Conservation (phyloP, 1,140 invertebrate genomes). For the Calliphora vicina region DNA sequence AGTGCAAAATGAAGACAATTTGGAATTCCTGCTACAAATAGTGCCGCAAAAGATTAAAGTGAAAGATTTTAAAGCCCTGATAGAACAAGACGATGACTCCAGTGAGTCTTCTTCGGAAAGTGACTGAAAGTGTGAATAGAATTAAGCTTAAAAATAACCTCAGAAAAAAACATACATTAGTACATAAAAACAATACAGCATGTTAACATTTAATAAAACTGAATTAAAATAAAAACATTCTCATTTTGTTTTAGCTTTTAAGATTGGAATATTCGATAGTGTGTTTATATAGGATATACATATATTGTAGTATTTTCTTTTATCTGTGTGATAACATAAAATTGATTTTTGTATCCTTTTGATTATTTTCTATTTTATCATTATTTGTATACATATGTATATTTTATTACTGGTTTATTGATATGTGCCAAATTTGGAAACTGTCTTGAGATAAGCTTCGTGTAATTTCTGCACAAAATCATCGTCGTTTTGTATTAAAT, state of each 20-base stretch:
- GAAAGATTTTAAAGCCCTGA: conserved; percentile 56
- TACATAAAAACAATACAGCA: no score
- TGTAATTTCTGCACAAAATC: conserved; percentile 88
- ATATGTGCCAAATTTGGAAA: conserved; percentile 71
- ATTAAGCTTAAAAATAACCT: background rate
- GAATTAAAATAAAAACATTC: background rate
- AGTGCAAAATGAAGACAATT: conserved; percentile 53
- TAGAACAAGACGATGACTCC: conserved; percentile 41
- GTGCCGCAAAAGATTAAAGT: conserved; percentile 60
- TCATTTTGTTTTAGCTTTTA: background rate
- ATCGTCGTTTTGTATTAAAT: conserved; percentile 85
- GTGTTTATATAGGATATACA: background rate
- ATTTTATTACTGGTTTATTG: background rate
- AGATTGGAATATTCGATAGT: background rate
- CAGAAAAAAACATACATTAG: background rate
- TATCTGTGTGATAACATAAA: no score
- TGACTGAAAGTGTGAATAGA: conserved; percentile 17
- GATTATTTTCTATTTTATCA: background rate
- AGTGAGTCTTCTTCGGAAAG: conserved; percentile 63
- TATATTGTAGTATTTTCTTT: background rate
- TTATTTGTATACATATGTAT: background rate
- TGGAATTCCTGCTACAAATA: conserved; percentile 59
- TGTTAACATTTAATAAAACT: background rate
- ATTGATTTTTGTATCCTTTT: no score
- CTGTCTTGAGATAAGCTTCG: conserved; percentile 86